phyloP scores from a whole-genome alignment of 2,888 invertebrate species.

The Mantis religiosa region DNA sequence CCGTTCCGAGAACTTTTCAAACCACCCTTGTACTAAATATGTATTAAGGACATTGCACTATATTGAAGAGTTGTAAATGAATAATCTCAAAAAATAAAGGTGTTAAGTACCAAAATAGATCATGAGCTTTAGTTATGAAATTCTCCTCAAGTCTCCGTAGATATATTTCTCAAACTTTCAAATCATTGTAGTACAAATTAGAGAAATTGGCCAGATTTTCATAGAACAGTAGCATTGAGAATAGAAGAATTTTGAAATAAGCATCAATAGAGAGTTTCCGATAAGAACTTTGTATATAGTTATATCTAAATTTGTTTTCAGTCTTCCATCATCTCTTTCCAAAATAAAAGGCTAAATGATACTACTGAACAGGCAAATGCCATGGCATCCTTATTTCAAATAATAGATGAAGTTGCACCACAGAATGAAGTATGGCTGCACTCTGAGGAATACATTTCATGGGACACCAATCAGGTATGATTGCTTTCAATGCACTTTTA shows the following conservation, averaged over 20 bases:
- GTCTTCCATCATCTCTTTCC: slow-evolving; percentile 42
- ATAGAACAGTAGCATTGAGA: no score
- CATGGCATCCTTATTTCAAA: slow-evolving; percentile 40
- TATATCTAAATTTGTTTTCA: slow-evolving; percentile 28
- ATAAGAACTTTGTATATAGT: background rate
- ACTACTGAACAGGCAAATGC: slow-evolving; percentile 40
- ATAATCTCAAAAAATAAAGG: no score
- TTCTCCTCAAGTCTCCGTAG: no score
- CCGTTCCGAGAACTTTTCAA: no score
- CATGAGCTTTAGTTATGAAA: no score
- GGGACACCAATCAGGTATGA: slow-evolving; percentile 42
- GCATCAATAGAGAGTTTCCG: background rate
- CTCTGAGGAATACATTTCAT: slow-evolving; percentile 41
- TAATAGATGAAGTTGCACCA: slow-evolving; percentile 34
- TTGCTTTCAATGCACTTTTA: background rate
- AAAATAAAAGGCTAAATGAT: slow-evolving; percentile 41
- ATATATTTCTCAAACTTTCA: no score
- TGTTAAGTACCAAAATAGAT: no score
- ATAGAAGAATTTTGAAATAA: background rate
- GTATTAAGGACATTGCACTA: no score
- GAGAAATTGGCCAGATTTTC: no score
- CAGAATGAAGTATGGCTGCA: slow-evolving; percentile 38
- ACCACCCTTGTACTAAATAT: no score
- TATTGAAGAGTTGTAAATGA: no score
- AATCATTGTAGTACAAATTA: no score